Evolutionary conservation across 2,888 invertebrate genomes (phyloP), one percentile per base, ranked within the genome.

Genomic region (Nesidiocoris tenuis): DNA sequence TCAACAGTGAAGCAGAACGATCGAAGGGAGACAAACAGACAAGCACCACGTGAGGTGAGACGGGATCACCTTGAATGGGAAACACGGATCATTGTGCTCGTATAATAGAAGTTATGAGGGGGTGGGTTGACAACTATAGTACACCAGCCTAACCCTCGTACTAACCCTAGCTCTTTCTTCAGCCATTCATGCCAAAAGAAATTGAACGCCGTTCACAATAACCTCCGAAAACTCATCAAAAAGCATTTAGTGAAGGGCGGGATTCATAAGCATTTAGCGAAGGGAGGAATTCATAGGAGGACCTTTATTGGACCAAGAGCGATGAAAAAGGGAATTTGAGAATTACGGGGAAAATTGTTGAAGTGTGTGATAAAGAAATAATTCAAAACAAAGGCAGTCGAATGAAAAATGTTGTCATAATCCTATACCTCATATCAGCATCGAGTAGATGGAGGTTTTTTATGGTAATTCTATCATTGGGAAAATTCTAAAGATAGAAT

Each of bases 151-250:
- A 39, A 39, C 39, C 12, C 39, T 39, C 5, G 5, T 12, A 39
- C 39, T n/a, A 39, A 39, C 39, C 39, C 39, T 39, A n/a, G n/a
- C n/a, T n/a, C n/a, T n/a, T n/a, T n/a, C n/a, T n/a, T n/a, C 39
- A 12, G 39, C 59, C 23, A 3, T 17, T n/a, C 70, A n/a, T 23
- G 24, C 1, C 18, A 12, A 24, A 39, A 17, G 65, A 23, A 57
- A 23, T 18, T 24, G 39, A 39, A 39, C n/a, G 2, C n/a, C 17
- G 61, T 61, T 72, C 61, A 72, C 72, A 72, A 72, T 72, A 72
- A 72, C 61, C 5, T 39, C 39, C 72, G n/a, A 61, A 72, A 72
- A 72, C 72, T 72, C 72, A 72, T 72, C 72, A 72, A 72, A 72
- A 72, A 72, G 72, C 72, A 54, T 72, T 70, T 70, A 70, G 59